These are phyloP conservation scores for Fabriciana adippe DNA, from an alignment of 2,888 invertebrate species.

Conservation along the genomic window DNA sequence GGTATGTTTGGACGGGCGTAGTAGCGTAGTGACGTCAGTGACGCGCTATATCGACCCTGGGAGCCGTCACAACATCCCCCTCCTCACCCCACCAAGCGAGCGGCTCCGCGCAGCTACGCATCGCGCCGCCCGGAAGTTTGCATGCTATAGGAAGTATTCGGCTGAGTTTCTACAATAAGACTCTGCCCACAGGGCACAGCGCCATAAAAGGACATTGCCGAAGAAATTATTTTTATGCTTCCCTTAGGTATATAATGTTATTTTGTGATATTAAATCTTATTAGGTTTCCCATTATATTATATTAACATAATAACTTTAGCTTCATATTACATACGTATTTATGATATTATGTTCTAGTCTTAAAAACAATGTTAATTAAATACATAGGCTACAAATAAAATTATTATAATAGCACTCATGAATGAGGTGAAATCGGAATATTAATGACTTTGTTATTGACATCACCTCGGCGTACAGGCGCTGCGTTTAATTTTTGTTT, in stretches of 20 bases:
- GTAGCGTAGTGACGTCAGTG: constrained; percentile 81
- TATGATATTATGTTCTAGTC: too few species aligned
- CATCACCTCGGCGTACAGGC: constrained; percentile 8
- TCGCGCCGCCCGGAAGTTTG: constrained; percentile 70
- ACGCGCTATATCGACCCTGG: constrained; percentile 71
- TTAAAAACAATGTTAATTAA: background rate
- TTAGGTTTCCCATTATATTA: too few species aligned
- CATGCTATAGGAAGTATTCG: constrained; percentile 62
- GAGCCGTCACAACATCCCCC: constrained; percentile 76
- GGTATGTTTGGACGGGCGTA: constrained; percentile 79
- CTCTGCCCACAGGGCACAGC: background rate
- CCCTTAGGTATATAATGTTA: background rate
- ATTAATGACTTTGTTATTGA: constrained; percentile 10
- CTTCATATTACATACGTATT: too few species aligned
- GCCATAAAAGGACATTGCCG: constrained; percentile 41
- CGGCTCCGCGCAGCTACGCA: constrained; percentile 66
- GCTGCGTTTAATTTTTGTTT: constrained; percentile 14
- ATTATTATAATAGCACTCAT: background rate
- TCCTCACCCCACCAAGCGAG: constrained; percentile 43
- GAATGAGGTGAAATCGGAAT: constrained; percentile 6
- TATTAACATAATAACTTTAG: too few species aligned
- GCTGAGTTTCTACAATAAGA: background rate
- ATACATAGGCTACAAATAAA: too few species aligned
- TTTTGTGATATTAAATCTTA: too few species aligned
- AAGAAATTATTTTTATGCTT: background rate